A percentile compares a stretch with the other conserved stretches of the same genome.
phyloP scores from a whole-genome alignment of 1,140 invertebrate species.

The Drosophila nikananu region DNA sequence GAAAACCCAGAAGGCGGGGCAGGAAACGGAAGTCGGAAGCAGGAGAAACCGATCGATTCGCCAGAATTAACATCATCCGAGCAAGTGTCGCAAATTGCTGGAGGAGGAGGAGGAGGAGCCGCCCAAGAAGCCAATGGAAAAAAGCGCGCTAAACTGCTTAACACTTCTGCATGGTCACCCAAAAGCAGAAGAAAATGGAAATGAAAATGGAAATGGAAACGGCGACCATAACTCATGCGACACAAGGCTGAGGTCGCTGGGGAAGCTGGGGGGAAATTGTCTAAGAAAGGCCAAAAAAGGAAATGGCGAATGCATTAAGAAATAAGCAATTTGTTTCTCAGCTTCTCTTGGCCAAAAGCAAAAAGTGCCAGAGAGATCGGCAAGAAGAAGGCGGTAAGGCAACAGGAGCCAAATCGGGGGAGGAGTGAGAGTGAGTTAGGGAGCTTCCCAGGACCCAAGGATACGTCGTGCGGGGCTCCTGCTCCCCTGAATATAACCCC shows the following conservation, averaged over 20 bases:
- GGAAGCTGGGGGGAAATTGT: constrained; percentile 48
- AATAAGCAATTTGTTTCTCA: constrained; percentile 76
- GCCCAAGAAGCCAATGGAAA: constrained; percentile 38
- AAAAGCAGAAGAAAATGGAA: constrained; percentile 50
- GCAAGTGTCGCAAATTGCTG: constrained; percentile 20
- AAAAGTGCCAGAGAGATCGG: constrained; percentile 49
- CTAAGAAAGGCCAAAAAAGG: constrained; percentile 75
- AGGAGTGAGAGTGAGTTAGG: constrained; percentile 30
- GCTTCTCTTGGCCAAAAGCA: constrained; percentile 34
- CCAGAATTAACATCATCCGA: constrained; percentile 27
- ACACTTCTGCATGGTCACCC: constrained; percentile 79
- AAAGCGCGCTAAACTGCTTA: constrained; percentile 80
- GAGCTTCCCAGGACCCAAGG: constrained; percentile 51
- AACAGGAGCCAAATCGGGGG: constrained; percentile 52
- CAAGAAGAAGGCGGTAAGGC: constrained; percentile 4
- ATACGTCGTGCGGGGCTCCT: constrained; percentile 33
- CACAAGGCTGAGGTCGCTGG: constrained; percentile 2
- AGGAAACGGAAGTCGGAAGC: constrained; percentile 15
- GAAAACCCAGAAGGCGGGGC: constrained; percentile 18
- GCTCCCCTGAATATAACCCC: constrained; percentile 7
- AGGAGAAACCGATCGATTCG: constrained; percentile 17
- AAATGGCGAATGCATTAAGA: constrained; percentile 81
- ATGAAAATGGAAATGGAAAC: constrained; percentile 49
- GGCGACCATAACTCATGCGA: constrained; percentile 71
- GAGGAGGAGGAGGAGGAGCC: constrained; percentile 11